Evolutionary conservation across 2,113 vertebrate genomes (phyloP).

Genomic region (Odontophorus gujanensis): DNA sequence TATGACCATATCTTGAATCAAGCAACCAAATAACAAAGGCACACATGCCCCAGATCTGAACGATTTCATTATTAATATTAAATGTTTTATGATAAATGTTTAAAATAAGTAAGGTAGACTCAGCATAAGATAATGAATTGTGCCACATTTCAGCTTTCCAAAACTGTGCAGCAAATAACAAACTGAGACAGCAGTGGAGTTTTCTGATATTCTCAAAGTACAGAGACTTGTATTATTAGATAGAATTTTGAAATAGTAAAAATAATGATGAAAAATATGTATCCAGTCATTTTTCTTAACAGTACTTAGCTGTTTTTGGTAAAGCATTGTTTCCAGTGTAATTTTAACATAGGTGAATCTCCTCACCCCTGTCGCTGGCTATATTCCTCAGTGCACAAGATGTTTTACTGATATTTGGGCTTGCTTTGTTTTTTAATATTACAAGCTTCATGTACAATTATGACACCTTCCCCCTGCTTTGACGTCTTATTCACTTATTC

Average conservation of each 20-base stretch:
- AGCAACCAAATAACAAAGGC: background rate
- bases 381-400: background rate
- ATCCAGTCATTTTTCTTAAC: background rate
- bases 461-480: background rate
- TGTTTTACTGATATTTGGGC: background rate
- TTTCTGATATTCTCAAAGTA: constrained; percentile 48
- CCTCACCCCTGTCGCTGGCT: background rate
- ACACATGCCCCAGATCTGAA: background rate
- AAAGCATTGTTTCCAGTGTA: background rate
- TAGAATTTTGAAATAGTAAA: background rate
- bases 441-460: background rate
- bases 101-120: constrained; percentile 40
- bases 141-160: constrained; percentile 14
- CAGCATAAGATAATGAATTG: constrained; percentile 42
- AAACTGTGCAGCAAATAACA: constrained; percentile 44
- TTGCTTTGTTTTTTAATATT: background rate
- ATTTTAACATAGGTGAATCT: background rate
- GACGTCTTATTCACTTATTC: background rate
- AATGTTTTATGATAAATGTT: constrained; percentile 60
- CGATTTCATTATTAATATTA: constrained; percentile 39
- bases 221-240: constrained; percentile 3
- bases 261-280: constrained; percentile 5
- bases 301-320: background rate
- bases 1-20: background rate
- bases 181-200: constrained; percentile 14